phyloP scores from a whole-genome alignment of 1,140 invertebrate species.

The Yoshiicerus persimilis region DNA sequence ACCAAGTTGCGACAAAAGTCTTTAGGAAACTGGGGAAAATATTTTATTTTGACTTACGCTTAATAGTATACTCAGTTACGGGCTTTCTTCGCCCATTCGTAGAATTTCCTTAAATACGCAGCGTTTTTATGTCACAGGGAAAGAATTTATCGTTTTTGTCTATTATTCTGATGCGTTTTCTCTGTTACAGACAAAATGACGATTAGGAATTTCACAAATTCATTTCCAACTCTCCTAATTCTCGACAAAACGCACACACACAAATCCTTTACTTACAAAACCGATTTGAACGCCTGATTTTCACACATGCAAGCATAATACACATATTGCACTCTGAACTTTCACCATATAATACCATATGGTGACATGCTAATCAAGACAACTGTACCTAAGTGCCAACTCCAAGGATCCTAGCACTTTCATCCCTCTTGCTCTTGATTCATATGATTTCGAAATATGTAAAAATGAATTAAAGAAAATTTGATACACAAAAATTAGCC shows the following conservation, averaged over 20 bases:
- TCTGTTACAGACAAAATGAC: background rate
- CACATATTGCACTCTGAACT: background rate
- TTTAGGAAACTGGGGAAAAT: background rate
- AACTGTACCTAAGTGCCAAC: background rate
- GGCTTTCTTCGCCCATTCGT: background rate
- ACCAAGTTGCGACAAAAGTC: background rate
- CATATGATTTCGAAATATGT: no score
- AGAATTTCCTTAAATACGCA: background rate
- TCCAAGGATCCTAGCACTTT: background rate
- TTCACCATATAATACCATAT: background rate
- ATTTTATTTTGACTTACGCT: background rate
- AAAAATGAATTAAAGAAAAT: no score
- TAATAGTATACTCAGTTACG: slow-evolving; percentile 10
- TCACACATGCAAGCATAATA: background rate
- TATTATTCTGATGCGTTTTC: slow-evolving; percentile 5
- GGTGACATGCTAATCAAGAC: background rate
- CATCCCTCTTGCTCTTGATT: no score
- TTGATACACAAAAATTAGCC: no score
- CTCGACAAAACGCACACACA: background rate
- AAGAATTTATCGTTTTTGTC: background rate
- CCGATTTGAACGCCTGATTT: background rate
- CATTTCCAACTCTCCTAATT: background rate
- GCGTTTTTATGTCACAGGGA: slow-evolving; percentile 14
- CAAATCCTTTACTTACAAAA: background rate
- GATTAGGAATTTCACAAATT: slow-evolving; percentile 16